Conservation (phyloP, 2,888 invertebrate genomes). For the Melieria picta region DNA sequence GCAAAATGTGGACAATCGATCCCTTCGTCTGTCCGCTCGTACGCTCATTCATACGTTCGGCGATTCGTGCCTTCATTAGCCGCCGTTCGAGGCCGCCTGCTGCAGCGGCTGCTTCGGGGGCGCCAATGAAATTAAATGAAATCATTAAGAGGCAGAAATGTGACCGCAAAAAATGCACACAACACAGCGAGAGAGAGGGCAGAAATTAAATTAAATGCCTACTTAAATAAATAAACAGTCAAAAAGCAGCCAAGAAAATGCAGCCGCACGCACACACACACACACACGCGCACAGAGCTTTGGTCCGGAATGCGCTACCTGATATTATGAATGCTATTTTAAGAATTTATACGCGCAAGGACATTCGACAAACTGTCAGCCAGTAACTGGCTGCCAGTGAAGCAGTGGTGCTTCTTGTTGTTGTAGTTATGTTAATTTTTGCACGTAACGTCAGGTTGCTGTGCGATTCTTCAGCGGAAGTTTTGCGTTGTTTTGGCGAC, state of each 20-base stretch:
- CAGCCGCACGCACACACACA: background rate
- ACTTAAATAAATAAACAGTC: background rate
- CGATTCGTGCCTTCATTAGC: too few relatives aligned
- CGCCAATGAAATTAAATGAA: slow-evolving; percentile 50
- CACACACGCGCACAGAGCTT: slow-evolving; percentile 31
- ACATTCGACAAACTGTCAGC: slow-evolving; percentile 10
- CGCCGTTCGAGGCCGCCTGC: background rate
- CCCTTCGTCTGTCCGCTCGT: background rate
- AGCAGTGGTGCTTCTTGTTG: background rate
- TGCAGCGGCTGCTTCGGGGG: slow-evolving; percentile 29
- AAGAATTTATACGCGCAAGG: slow-evolving; percentile 34
- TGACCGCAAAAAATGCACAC: slow-evolving; percentile 8
- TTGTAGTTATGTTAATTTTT: slow-evolving; percentile 28
- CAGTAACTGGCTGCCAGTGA: background rate
- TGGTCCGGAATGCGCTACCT: slow-evolving; percentile 40
- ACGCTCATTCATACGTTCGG: background rate
- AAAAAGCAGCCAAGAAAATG: background rate
- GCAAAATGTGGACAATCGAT: slow-evolving; percentile 44
- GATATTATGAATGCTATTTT: slow-evolving; percentile 39
- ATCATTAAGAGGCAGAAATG: slow-evolving; percentile 43
- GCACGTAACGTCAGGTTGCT: background rate
- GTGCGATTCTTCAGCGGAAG: background rate
- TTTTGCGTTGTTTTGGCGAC: slow-evolving; percentile 8
- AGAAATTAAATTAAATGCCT: slow-evolving; percentile 28
- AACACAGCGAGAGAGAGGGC: background rate